These are phyloP conservation scores for Leptopilina myrica DNA, from an alignment of 2,888 invertebrate species.

Conservation along the genomic window DNA sequence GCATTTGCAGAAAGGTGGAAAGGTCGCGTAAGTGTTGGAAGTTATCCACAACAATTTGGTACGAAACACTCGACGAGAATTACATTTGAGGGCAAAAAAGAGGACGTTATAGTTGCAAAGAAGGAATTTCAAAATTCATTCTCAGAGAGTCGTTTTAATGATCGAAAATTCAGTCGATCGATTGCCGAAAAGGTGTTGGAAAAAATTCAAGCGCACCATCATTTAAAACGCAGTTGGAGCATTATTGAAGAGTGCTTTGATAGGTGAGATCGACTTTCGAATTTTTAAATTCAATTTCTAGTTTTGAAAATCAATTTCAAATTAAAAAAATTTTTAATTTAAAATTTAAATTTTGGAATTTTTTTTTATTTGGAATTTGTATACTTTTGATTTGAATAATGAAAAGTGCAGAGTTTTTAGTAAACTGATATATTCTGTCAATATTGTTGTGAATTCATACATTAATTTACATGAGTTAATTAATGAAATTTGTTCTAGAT, in stretches of 20 bases:
- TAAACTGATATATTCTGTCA: too few species aligned
- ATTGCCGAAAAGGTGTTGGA: constrained; percentile 57
- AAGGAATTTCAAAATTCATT: constrained; percentile 55
- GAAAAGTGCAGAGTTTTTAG: too few species aligned
- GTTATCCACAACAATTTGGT: constrained; percentile 64
- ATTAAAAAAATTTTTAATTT: too few species aligned
- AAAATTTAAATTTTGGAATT: too few species aligned
- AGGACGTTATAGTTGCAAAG: constrained; percentile 57
- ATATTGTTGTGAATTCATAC: too few species aligned
- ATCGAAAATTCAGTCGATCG: background rate
- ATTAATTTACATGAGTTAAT: constrained; percentile 36
- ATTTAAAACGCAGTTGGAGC: constrained; percentile 65
- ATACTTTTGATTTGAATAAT: too few species aligned
- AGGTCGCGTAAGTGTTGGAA: constrained; percentile 62
- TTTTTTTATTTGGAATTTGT: too few species aligned
- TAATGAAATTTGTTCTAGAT: constrained; percentile 78
- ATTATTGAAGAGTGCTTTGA: constrained; percentile 69
- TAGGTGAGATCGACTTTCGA: constrained; percentile 61
- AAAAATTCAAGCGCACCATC: constrained; percentile 55
- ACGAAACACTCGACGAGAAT: constrained; percentile 57
- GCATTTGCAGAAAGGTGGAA: constrained; percentile 60
- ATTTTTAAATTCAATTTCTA: background rate
- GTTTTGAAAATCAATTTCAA: background rate
- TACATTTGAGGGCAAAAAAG: constrained; percentile 61
- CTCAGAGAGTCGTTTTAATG: constrained; percentile 45